These are phyloP conservation scores for Zelostemma sp. DNA, from an alignment of 1,140 invertebrate species.

Conservation along the genomic window DNA sequence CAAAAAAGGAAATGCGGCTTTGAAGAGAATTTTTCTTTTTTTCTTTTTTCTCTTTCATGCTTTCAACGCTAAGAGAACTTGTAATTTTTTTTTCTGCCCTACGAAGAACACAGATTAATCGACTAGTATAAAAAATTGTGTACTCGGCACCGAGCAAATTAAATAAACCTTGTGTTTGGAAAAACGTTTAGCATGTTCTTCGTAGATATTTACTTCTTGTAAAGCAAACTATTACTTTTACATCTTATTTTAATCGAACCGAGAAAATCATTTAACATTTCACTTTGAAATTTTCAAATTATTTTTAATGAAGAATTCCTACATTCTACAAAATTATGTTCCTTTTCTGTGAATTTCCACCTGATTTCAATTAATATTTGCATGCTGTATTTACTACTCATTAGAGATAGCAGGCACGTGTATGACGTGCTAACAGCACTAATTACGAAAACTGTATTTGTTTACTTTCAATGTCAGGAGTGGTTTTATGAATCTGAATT, in stretches of 20 bases:
- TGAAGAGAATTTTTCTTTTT: slow-evolving; percentile 10
- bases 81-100: neutral
- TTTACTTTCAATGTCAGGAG: slow-evolving; percentile 18
- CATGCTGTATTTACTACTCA: neutral
- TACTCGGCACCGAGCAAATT: neutral
- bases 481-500: slow-evolving; percentile 7
- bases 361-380: neutral
- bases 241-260: too few species aligned
- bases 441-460: slow-evolving; percentile 34
- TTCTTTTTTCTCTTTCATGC: slow-evolving; percentile 6
- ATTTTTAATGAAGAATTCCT: too few species aligned
- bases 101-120: neutral
- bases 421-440: slow-evolving; percentile 16
- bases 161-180: neutral
- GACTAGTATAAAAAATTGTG: neutral
- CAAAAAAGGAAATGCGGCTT: slow-evolving; percentile 9
- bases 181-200: neutral
- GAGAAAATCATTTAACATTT: too few species aligned
- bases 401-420: neutral
- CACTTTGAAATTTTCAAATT: too few species aligned
- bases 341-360: neutral
- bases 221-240: neutral
- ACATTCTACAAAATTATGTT: neutral
- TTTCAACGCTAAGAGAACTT: slow-evolving; percentile 10
- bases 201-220: too few species aligned